Base-by-base conservation (phyloP, 2,888 invertebrate species). In the Andrena fulva region DNA sequence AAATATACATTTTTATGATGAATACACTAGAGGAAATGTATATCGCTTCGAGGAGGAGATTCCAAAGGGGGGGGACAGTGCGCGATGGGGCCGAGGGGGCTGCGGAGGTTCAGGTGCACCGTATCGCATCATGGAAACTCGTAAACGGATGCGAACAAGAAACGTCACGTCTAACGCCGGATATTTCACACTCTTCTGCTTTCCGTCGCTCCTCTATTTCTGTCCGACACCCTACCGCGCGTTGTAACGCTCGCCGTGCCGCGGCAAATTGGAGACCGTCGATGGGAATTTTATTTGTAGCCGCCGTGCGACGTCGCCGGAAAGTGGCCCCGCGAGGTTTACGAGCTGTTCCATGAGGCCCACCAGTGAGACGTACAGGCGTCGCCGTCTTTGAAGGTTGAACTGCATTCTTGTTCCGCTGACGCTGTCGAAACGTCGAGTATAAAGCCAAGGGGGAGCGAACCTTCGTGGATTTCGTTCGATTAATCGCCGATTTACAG, bases 1-100 rank as follows among this genome's bases (percentile, higher is more conserved):
- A 86, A 88, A 89, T 89, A 91, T 87, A 86, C 83, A 88, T 90
- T 88, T 89, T 88, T 89, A 89, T 90, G 90, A 90, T 85, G 84
- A 88, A 90, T 87, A 86, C 84, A 89, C 84, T 80, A 60, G 67
- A 50, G 66, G 84, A 85, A 72, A 77, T 72, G 68, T 77, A 70
- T 79, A 81, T 73, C 72, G 74, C 29, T 66, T 64, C 69, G 62
- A 6, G 73, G n/a, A 70, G 80, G 63, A 78, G 82, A 83, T 84
- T 78, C 62, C 69, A 67, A 77, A 82, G 71, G 72, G 69, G 70
- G 72, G 69, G 70, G 72, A 64, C 52, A 66, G 52, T n/a, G 56
- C 33, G 62, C 42, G 7, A 24, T 8, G 60, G 35, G 16, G 12
- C 12, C 16, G 5, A 29, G 10, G 8, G 35, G n/a, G 16, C 29